phyloP scores from a whole-genome alignment of 1,140 invertebrate species.

The Cherax destructor region DNA sequence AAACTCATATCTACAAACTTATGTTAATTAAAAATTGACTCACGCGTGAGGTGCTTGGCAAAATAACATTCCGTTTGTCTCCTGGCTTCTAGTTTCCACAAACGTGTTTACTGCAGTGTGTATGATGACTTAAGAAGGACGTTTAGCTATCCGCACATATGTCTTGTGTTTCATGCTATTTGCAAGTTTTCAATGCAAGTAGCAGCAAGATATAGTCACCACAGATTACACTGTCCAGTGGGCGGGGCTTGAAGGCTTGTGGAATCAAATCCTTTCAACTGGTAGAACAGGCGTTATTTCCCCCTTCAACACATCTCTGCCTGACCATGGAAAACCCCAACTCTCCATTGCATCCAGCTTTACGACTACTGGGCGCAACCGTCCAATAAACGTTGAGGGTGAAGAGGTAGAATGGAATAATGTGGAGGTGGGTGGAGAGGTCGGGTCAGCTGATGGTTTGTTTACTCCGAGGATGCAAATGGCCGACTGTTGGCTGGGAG shows the following conservation, averaged over 20 bases:
- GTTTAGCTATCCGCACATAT: too few species aligned
- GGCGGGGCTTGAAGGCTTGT: neutral
- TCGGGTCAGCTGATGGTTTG: conserved; percentile 40
- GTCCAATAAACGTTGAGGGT: neutral
- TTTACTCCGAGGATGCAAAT: conserved; percentile 31
- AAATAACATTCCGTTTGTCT: too few species aligned
- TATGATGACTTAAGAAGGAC: too few species aligned
- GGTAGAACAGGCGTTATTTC: neutral
- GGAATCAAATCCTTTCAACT: conserved; percentile 1
- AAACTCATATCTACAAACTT: too few species aligned
- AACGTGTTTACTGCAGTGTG: too few species aligned
- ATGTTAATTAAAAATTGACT: too few species aligned
- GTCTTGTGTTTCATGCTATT: neutral
- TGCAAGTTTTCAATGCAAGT: neutral
- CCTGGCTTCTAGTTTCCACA: too few species aligned
- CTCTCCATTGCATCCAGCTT: neutral
- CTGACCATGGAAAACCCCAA: neutral
- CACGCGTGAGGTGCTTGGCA: too few species aligned
- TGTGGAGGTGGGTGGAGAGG: neutral
- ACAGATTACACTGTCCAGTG: neutral
- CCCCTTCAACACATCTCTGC: neutral
- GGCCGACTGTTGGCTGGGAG: conserved; percentile 1
- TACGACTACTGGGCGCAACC: neutral
- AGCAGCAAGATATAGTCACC: neutral
- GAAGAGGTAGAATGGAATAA: neutral